Evolutionary conservation across 1,140 invertebrate species (phyloP), one percentile per base, ranked within the genome.

Genomic region (Homalodisca vitripennis): DNA sequence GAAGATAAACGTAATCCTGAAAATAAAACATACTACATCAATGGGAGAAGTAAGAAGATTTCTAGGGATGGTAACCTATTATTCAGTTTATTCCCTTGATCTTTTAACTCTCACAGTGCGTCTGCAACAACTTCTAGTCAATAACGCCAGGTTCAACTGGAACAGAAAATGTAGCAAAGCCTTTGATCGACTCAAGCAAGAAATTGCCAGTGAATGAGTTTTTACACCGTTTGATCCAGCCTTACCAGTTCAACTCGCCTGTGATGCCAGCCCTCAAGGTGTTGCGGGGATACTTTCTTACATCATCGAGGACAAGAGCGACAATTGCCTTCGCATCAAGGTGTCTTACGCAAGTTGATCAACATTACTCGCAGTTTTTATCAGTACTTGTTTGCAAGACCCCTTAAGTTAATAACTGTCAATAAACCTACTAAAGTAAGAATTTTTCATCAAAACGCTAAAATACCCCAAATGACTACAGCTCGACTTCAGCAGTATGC

Each of bases 351-450:
- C 17, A 6, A 12, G 6, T 22, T 12, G 48, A 51, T 14, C 6
- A 51, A 51, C 17, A 51, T 3, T 51, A 51, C 48, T 12, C 6
- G 3, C 48, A 51, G 80, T 67, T 85, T 84, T 68, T 76, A 81
- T 47, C 62, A 79, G 13, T 84, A 79, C 68, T 55, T 85, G 3
- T 82, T 75, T 74, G 84, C 79, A 60, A 74, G 75, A 67, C 70
- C 78, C 68, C 80, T 82, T 70, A 65, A 71, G 17, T 74, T 83
- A 13, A 69, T 74, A 26, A 82, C 81, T 0, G 83, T 85, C 71
- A 80, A 84, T 72, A 74, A 80, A 63, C 82, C 82, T 3, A 70
- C 85, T 14, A n/a, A n/a, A n/a, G 53, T 41, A 27, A 32, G 63
- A n/a, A 72, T 69, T 64, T 68, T 71, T 34, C 71, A 75, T 29